Evolutionary conservation across 2,113 vertebrate species (phyloP), one percentile per base, ranked within the genome.

Genomic region (Ellobius talpinus): DNA sequence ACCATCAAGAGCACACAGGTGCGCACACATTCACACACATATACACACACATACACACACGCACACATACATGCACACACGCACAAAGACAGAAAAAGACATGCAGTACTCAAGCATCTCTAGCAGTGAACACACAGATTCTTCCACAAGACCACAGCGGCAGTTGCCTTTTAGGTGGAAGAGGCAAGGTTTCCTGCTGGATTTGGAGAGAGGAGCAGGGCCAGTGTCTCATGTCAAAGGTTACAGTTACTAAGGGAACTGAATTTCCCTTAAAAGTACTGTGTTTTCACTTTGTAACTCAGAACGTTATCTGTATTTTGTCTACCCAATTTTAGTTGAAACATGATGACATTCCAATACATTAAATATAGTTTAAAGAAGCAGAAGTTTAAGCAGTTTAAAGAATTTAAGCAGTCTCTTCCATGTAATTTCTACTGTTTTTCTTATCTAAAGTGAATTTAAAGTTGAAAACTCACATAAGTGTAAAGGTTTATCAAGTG

Each of bases 321-420:
- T 55, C 73, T 79, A 23, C 58, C 63, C 42, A 61, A 4, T 77
- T 85, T 93, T 78, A 84, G 52, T 85, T 78, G 74, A 68, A 50
- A 86, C 16, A 0, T 82, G 13, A 65, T 42, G 13, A 78, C 55
- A 86, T 72, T n/a, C 33, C 45, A 78, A 10, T 31, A 39, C 50
- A 55, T 89, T 76, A 91, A 93, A 61, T 78, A 84, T 45, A 65
- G 2, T 52, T 92, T 90, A 74, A 90, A 91, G 72, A 77, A 94
- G 21, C 61, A 88, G 50, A 87, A 79, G 23, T 45, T 24, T 73
- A 73, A 73, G n/a, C 36, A 21, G n/a, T 74, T 74, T 21, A 72
- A 72, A 72, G 36, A 70, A 17, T n/a, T 92, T 42, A 47, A 89
- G 52, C 4, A 6, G 23, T 81, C 90, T 33, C 77, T 97, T 88